phyloP scores from a whole-genome alignment of 2,888 invertebrate genomes.

The Polymixis lichenea region DNA sequence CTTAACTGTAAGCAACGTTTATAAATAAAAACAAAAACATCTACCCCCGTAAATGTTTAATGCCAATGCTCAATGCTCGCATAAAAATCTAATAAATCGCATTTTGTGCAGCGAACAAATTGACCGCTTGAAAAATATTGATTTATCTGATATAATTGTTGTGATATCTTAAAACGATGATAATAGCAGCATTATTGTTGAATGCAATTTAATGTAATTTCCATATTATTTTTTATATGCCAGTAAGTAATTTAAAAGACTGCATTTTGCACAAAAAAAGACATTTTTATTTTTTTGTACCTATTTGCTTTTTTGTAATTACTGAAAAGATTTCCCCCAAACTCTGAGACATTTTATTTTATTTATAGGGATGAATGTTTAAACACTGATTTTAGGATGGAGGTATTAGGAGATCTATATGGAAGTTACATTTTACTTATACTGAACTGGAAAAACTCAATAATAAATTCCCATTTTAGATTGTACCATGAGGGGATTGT shows the following conservation, averaged over 20 bases:
- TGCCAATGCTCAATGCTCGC: constrained; percentile 34
- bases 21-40: no score
- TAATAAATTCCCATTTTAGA: constrained; percentile 66
- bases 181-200: constrained; percentile 52
- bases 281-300: constrained; percentile 18
- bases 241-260: constrained; percentile 18
- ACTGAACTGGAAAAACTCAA: constrained; percentile 54
- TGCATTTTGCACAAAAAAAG: constrained; percentile 33
- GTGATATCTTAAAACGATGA: constrained; percentile 50
- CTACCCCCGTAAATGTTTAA: constrained; percentile 53
- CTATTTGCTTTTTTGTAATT: constrained; percentile 14
- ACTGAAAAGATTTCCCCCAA: constrained; percentile 38
- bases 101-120: constrained; percentile 45
- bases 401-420: constrained; percentile 71
- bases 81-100: constrained; percentile 32
- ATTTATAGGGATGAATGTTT: constrained; percentile 72
- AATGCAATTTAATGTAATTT: constrained; percentile 79
- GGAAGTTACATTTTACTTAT: constrained; percentile 81
- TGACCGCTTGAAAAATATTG: constrained; percentile 66
- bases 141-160: constrained; percentile 55
- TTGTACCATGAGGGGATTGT: constrained; percentile 87
- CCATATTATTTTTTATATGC: constrained; percentile 74
- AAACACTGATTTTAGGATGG: constrained; percentile 66
- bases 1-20: no score
- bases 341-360: constrained; percentile 14